phyloP scores from a whole-genome alignment of 2,888 invertebrate species.

The Pelosia muscerda region DNA sequence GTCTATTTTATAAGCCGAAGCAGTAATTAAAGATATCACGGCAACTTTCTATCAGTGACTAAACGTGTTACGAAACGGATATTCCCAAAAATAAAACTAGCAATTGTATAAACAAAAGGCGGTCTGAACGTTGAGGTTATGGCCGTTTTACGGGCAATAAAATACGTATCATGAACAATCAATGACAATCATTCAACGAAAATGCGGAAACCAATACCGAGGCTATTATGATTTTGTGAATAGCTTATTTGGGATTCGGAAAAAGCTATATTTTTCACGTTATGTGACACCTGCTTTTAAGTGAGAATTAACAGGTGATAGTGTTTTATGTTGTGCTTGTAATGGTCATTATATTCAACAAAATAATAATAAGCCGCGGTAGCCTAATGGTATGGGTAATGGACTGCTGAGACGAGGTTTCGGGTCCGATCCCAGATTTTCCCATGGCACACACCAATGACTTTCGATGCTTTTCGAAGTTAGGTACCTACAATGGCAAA shows the following conservation, averaged over 20 bases:
- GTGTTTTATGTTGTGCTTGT: background rate
- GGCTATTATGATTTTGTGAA: slow-evolving; percentile 47
- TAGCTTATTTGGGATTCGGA: slow-evolving; percentile 35
- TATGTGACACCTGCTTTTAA: slow-evolving; percentile 15
- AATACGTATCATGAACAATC: slow-evolving; percentile 62
- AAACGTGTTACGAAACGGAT: slow-evolving; percentile 42
- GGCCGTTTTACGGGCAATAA: slow-evolving; percentile 59
- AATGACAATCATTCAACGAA: slow-evolving; percentile 63
- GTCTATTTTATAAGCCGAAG: background rate
- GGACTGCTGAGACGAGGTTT: too few species aligned
- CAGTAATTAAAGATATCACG: slow-evolving; percentile 32
- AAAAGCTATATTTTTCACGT: slow-evolving; percentile 19
- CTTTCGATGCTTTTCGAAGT: too few species aligned
- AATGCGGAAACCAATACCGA: slow-evolving; percentile 52
- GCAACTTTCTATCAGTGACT: slow-evolving; percentile 37
- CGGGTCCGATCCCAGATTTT: too few species aligned
- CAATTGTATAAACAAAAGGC: slow-evolving; percentile 56
- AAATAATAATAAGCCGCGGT: too few species aligned
- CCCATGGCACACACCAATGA: too few species aligned
- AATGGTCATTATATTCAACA: too few species aligned
- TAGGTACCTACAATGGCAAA: too few species aligned
- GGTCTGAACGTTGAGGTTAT: slow-evolving; percentile 57
- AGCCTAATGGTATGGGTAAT: too few species aligned
- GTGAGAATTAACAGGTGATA: slow-evolving; percentile 15
- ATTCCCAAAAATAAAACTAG: slow-evolving; percentile 55